phyloP scores from a whole-genome alignment of 2,888 invertebrate species.

The Boloria euphrosyne region DNA sequence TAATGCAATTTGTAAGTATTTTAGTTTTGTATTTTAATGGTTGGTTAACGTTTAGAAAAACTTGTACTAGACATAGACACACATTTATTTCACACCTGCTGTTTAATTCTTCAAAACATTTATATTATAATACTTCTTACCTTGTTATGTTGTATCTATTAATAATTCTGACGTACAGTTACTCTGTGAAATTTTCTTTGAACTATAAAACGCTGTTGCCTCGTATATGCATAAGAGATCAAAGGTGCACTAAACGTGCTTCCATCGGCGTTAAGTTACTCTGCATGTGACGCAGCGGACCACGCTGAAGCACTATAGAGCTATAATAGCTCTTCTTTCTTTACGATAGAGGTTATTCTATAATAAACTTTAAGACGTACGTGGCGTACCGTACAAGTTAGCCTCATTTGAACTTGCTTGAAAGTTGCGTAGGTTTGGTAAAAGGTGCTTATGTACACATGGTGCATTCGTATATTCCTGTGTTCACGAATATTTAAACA shows the following conservation, averaged over 20 bases:
- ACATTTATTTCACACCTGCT: neutral
- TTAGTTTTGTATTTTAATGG: conserved; percentile 12
- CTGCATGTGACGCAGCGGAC: conserved; percentile 23
- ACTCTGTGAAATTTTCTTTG: conserved; percentile 38
- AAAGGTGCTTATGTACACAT: conserved; percentile 34
- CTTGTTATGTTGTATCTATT: conserved; percentile 12
- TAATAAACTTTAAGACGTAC: neutral
- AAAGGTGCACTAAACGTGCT: conserved; percentile 48
- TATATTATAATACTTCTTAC: neutral
- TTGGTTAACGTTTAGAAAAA: neutral
- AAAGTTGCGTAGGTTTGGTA: conserved; percentile 39
- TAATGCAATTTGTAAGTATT: conserved; percentile 12
- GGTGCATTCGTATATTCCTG: conserved; percentile 9
- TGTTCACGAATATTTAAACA: conserved; percentile 24
- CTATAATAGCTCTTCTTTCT: conserved; percentile 1
- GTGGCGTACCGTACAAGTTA: conserved; percentile 34
- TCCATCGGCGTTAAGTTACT: conserved; percentile 43
- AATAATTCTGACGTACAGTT: conserved; percentile 19
- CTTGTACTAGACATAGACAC: too few species aligned
- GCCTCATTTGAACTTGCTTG: conserved; percentile 37
- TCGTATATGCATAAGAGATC: conserved; percentile 45
- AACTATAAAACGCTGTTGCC: conserved; percentile 44
- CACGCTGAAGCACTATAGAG: neutral
- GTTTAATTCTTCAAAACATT: neutral
- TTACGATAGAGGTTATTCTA: conserved; percentile 20